Evolutionary conservation across 2,888 invertebrate species (phyloP), one percentile per base, ranked within the genome.

Genomic region (Didymodactylos carnosus): DNA sequence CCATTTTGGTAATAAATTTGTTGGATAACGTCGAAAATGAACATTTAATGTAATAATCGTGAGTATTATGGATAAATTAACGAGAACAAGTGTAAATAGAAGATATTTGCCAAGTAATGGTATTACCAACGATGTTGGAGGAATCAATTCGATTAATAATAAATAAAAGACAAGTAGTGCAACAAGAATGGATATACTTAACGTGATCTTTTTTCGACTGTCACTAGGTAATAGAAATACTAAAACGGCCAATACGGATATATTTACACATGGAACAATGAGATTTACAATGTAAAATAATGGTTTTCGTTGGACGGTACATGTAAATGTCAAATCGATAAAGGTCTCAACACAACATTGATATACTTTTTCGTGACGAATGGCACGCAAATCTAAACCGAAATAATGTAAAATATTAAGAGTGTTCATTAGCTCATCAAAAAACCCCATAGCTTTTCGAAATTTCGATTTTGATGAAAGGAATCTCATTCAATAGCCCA

Each of bases 131-230:
- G 94, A 94, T 19, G 97, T 98, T 77, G 97, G 97, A 76, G 98
- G 97, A 84, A 98, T 97, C 84, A 97, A 95, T 77, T 86, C 89
- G 77, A 94, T 95, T 84, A 98, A 86, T 81, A 98, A 88, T 83
- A 98, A 88, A 87, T 98, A 97, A 88, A 97, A 98, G 86, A 98
- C 94, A 82, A 97, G 97, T 83, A 98, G 87, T 77, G 97, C 94
- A 81, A 98, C 91, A 80, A 98, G 89, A 86, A 98, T 94, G 79
- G 94, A 95, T 84, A 97, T 94, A 86, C 95, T 95, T 82, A 98
- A 88, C 81, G 95, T 93, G 80, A 98, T 94, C 88, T 97, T 97
- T 86, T 97, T 95, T 51, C 95, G 95, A 11, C 94, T 94, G 85
- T 97, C 97, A 40, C 94, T 93, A 0, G 95, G 95, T 76, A 97